Conservation (phyloP, 2,113 vertebrate species). For the Leptobrachium ailaonicum region DNA sequence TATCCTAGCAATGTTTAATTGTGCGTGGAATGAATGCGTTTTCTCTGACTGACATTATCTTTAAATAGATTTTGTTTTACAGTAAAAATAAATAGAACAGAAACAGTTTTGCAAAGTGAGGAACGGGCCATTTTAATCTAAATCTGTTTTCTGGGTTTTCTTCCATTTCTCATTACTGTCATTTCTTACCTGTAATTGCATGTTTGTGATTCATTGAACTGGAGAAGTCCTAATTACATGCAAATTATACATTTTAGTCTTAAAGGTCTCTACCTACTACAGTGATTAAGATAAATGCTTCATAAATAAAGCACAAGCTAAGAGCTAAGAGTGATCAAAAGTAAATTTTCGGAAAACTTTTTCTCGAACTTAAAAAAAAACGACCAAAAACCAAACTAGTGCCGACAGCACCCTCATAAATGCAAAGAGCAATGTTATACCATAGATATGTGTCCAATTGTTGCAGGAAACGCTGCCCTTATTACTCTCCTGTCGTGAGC, state of each 20-base stretch:
- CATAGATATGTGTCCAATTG: too few relatives aligned
- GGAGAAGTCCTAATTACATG: slow-evolving; percentile 32
- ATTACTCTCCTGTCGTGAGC: too few relatives aligned
- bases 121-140: background rate
- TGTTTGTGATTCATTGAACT: slow-evolving; percentile 34
- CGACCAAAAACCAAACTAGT: background rate
- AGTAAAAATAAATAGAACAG: background rate
- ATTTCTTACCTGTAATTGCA: slow-evolving; percentile 25
- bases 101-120: background rate
- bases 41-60: too few relatives aligned
- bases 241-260: slow-evolving; percentile 20
- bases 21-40: too few relatives aligned
- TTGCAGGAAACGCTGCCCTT: too few relatives aligned
- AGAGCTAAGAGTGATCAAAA: background rate
- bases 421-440: too few relatives aligned
- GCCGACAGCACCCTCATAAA: background rate
- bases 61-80: too few relatives aligned
- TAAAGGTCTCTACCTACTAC: slow-evolving; percentile 7
- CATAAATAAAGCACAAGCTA: background rate
- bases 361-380: background rate
- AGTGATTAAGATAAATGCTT: slow-evolving; percentile 15
- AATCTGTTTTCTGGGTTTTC: slow-evolving; percentile 14
- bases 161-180: slow-evolving; percentile 11
- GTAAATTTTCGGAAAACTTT: background rate
- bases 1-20: too few relatives aligned